Evolutionary conservation across 2,888 invertebrate genomes (phyloP), one percentile per base, ranked within the genome.

Genomic region (Strigamia transsilvanica): DNA sequence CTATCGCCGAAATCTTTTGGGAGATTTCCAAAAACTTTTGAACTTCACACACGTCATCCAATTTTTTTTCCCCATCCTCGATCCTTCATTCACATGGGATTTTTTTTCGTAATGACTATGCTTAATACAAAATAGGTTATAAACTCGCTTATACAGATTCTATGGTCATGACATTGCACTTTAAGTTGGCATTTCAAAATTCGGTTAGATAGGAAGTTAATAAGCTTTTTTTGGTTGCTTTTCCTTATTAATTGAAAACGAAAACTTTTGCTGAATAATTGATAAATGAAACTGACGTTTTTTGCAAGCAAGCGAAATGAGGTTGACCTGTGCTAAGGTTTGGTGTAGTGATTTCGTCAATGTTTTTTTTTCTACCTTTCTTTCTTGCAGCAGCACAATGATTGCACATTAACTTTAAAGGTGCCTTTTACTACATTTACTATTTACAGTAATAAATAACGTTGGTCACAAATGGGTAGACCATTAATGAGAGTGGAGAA

Each of bases 361-460:
- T 13, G 13, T 13, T 46, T n/a, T 13, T 46, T 46, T 15, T 15
- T 2, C 46, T 10, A 6, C 2, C 46, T n/a, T 46, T 15, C 4
- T 46, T 46, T 15, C n/a, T 46, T 34, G 34, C 38, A 38, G 10
- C 38, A 38, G 10, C 10, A 3, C 46, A 46, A 46, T 46, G n/a
- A 46, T 46, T 46, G 46, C 5, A n/a, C 46, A 46, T 46, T 46
- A 46, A 46, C 2, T 38, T 46, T 46, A 46, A 46, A 46, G 46
- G 15, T 13, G n/a, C 15, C 12, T 46, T 46, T 46, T n/a, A 46
- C 15, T 46, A n/a, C 13, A 13, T 13, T 46, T 46, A 46, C 46
- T 46, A 46, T 66, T 66, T 66, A 66, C 23, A 23, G 18, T 66
- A 18, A 66, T 66, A 66, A 18, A 66, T 66, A 51, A 66, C 12